Percentiles rank a stretch among this genome's conserved stretches.
Evolutionary conservation across 2,888 invertebrate species (phyloP).

Genomic region (Melolontha melolontha): DNA sequence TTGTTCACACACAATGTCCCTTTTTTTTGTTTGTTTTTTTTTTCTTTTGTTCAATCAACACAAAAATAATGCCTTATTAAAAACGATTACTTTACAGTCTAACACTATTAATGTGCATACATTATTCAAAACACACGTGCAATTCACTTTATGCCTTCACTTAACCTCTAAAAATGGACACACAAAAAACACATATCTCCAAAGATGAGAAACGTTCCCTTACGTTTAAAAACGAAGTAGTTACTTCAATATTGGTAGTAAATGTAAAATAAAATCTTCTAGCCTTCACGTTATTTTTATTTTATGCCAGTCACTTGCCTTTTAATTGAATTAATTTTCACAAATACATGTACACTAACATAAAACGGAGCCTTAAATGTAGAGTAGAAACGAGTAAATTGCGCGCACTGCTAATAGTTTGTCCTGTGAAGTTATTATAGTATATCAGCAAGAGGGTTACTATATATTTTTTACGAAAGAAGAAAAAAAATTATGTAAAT

Average conservation of each 20-base stretch:
- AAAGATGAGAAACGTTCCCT: slow-evolving; percentile 11
- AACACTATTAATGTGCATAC: background rate
- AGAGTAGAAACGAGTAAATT: slow-evolving; percentile 14
- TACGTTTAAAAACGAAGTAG: background rate
- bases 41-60: too few species aligned
- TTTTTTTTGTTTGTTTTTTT: slow-evolving; percentile 21
- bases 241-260: background rate
- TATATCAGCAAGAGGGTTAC: slow-evolving; percentile 11
- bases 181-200: slow-evolving; percentile 36
- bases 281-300: slow-evolving; percentile 21
- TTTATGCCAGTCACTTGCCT: slow-evolving; percentile 32
- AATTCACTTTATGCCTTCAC: slow-evolving; percentile 30
- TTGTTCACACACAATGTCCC: slow-evolving; percentile 27
- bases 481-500: slow-evolving; percentile 39
- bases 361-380: slow-evolving; percentile 28
- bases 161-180: slow-evolving; percentile 34
- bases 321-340: slow-evolving; percentile 38
- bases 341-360: slow-evolving; percentile 35
- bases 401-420: slow-evolving; percentile 20
- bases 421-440: slow-evolving; percentile 2
- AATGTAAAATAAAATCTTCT: slow-evolving; percentile 25
- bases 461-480: slow-evolving; percentile 11
- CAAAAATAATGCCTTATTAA: background rate
- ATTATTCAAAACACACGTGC: slow-evolving; percentile 21
- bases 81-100: slow-evolving; percentile 3